phyloP scores from a whole-genome alignment of 2,797 vertebrate species.

The Poecilia velifera region DNA sequence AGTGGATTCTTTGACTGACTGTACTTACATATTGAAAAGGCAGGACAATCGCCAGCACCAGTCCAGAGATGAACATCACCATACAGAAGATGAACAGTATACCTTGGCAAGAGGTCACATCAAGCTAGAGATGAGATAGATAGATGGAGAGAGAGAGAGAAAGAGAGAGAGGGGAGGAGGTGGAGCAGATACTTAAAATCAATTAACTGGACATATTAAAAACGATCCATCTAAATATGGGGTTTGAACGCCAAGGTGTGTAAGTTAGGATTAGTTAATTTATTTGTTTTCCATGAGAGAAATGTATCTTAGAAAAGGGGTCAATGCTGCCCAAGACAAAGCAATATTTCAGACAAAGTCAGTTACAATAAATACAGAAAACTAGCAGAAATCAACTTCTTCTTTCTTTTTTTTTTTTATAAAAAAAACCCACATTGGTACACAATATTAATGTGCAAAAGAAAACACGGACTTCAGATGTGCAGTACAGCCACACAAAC shows the following conservation, averaged over 20 bases:
- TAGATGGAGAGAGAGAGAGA: background rate
- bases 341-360: too few relatives aligned
- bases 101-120: conserved; percentile 91
- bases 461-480: too few relatives aligned
- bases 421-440: too few relatives aligned
- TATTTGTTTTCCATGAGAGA: background rate
- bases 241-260: background rate
- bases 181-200: conserved; percentile 16
- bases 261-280: background rate
- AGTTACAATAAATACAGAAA: too few relatives aligned
- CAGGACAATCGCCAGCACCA: conserved; percentile 85
- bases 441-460: too few relatives aligned
- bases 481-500: too few relatives aligned
- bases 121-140: conserved; percentile 78
- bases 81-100: conserved; percentile 88
- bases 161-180: too few relatives aligned
- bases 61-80: conserved; percentile 88
- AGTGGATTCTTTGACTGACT: background rate
- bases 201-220: background rate
- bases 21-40: conserved; percentile 90
- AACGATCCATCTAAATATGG: background rate
- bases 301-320: background rate
- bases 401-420: too few relatives aligned
- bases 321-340: background rate
- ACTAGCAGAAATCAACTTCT: too few relatives aligned